Percentiles rank a stretch among this genome's conserved stretches.
These are phyloP conservation scores for Margarornis squamiger DNA, from an alignment of 2,797 vertebrate genomes.

Conservation along the genomic window DNA sequence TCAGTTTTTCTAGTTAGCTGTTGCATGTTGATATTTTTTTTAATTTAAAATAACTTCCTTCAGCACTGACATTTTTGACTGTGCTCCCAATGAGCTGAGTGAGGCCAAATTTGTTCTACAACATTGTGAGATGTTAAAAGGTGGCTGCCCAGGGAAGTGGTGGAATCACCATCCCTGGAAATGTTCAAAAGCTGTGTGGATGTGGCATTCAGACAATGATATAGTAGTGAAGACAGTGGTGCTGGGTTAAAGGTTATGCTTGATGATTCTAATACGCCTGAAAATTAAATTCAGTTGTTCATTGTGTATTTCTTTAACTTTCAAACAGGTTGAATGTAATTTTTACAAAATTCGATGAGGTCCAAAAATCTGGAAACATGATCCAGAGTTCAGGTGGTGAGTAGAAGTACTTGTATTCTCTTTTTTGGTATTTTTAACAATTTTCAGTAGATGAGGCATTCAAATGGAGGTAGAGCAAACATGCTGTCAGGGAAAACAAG, in stretches of 20 bases:
- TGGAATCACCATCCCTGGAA: neutral
- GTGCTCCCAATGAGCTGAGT: neutral
- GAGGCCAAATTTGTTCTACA: neutral
- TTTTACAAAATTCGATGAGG: slow-evolving; percentile 97
- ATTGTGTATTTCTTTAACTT: slow-evolving; percentile 21
- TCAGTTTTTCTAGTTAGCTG: neutral
- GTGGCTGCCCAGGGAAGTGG: neutral
- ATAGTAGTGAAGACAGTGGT: accelerated
- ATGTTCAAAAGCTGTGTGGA: neutral
- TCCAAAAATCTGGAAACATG: slow-evolving; percentile 98
- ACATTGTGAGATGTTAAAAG: neutral
- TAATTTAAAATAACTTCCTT: neutral
- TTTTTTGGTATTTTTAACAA: neutral
- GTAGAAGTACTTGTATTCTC: slow-evolving; percentile 44
- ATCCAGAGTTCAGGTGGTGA: slow-evolving; percentile 89
- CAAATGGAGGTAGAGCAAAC: neutral
- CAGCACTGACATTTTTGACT: neutral
- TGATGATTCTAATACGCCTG: accelerated
- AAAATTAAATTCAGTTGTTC: neutral
- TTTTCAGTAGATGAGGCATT: neutral
- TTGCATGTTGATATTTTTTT: neutral
- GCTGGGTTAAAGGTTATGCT: neutral
- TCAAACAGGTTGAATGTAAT: slow-evolving; percentile 94
- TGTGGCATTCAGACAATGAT: neutral
- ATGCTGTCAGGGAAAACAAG: neutral